Evolutionary conservation across 2,797 vertebrate genomes (phyloP), one percentile per base, ranked within the genome.

Genomic region (Valencia hispanica): DNA sequence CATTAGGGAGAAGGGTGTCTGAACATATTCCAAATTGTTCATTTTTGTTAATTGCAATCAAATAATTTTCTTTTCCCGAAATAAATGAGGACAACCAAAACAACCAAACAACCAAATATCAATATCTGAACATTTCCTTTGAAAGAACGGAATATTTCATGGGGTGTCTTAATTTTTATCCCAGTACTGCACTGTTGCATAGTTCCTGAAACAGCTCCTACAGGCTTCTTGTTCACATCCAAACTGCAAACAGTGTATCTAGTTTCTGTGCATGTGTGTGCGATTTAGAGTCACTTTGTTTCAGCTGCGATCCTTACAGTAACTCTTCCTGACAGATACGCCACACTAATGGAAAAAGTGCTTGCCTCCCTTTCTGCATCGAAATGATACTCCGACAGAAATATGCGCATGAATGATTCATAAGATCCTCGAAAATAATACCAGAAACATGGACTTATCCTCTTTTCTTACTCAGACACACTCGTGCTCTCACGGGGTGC

Each of bases 391-490:
- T 57, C 72, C n/a, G 72, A 63, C 50, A 48, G 74, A 87, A 84
- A 84, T 87, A 87, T 83, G 75, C 79, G 73, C 25, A 75, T 86
- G 77, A 88, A 90, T 89, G 75, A 90, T 89, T 87, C 76, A 86
- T 77, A 73, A 53, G 43, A 79, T 81, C 50, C 76, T 48, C 71
- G 48, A 83, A 88, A 84, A 87, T 77, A 84, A 88, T 74, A 70
- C 68, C 78, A 88, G 43, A 87, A 70, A 81, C 77, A 73, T 36
- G 30, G 59, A 80, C 66, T 74, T 79, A 32, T 70, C 61, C 51
- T 66, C 55, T 14, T 65, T 57, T 74, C 74, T 66, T n/a, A 72
- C 45, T 51, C 63, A 79, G 55, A 70, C 69, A 76, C 75, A 22
- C 55, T 55, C 41, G 43, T 2, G 30, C 45, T 68, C 17, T 17